A percentile compares a stretch with the other conserved stretches of the same genome.
These are phyloP conservation scores for Tetrapedia diversipes DNA, from an alignment of 2,888 invertebrate genomes.

Conservation along the genomic window DNA sequence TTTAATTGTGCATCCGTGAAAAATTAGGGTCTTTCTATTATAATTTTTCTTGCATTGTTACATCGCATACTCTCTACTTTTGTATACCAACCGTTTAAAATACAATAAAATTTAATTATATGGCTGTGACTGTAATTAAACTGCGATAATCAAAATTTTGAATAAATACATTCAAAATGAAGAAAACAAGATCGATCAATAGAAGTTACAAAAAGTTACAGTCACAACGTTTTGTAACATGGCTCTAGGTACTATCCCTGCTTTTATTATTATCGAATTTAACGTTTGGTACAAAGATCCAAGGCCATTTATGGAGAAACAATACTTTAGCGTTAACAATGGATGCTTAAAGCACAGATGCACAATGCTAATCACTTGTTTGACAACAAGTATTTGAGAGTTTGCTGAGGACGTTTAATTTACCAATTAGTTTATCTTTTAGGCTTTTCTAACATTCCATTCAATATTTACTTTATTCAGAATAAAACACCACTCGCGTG, in stretches of 20 bases:
- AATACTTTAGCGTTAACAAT: not conserved
- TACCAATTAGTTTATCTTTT: no score
- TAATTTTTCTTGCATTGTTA: not conserved
- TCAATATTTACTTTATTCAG: not conserved
- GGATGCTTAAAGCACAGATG: not conserved
- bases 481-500: not conserved
- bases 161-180: not conserved
- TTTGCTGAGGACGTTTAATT: no score
- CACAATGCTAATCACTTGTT: not conserved
- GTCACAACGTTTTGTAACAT: conserved; percentile 14
- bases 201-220: conserved; percentile 1
- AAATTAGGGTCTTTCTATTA: no score
- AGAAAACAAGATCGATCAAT: conserved; percentile 2
- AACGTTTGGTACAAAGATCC: no score
- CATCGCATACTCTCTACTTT: conserved; percentile 1
- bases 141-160: not conserved
- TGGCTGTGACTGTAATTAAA: not conserved
- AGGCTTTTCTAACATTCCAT: conserved; percentile 15
- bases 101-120: not conserved
- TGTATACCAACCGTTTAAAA: not conserved
- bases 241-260: no score
- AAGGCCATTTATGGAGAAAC: not conserved
- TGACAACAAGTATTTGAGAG: conserved; percentile 17
- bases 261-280: no score
- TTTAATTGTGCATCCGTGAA: no score